Evolutionary conservation across 2,113 vertebrate genomes (phyloP).

Genomic region (Alethe castanea): DNA sequence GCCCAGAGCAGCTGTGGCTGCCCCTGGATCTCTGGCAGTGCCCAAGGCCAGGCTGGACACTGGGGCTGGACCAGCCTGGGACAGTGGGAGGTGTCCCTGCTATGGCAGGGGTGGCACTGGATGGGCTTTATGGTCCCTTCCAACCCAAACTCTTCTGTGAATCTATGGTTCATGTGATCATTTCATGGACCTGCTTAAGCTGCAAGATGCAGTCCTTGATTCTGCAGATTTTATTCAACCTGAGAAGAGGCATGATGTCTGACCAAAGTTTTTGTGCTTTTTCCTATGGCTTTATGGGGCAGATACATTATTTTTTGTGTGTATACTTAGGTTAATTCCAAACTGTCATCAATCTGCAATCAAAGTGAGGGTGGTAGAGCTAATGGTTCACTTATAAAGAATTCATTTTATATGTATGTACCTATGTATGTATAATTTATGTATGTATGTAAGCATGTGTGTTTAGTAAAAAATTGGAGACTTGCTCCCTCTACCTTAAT

Average conservation of each 20-base stretch:
- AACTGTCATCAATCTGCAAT: not conserved
- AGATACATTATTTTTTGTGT: not conserved
- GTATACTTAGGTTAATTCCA: not conserved
- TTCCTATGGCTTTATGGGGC: not conserved
- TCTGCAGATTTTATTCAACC: not conserved
- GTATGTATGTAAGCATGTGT: not conserved
- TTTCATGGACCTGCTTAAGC: not conserved
- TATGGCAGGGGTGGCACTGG: not conserved
- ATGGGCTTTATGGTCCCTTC: rapidly evolving
- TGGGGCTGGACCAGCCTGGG: not conserved
- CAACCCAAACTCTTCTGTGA: not conserved
- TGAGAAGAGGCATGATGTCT: not conserved
- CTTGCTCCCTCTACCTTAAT: no score
- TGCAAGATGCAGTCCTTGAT: not conserved
- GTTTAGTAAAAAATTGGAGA: not conserved
- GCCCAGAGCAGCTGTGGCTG: not conserved
- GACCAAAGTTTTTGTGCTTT: not conserved
- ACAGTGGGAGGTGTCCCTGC: not conserved
- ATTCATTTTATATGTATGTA: not conserved
- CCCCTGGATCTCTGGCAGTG: not conserved
- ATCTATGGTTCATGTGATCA: not conserved
- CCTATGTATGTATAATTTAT: not conserved
- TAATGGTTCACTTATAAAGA: not conserved
- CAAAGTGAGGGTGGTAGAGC: not conserved
- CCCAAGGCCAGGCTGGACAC: not conserved